Conservation (phyloP, 2,113 vertebrate genomes). For the Lagopus muta region DNA sequence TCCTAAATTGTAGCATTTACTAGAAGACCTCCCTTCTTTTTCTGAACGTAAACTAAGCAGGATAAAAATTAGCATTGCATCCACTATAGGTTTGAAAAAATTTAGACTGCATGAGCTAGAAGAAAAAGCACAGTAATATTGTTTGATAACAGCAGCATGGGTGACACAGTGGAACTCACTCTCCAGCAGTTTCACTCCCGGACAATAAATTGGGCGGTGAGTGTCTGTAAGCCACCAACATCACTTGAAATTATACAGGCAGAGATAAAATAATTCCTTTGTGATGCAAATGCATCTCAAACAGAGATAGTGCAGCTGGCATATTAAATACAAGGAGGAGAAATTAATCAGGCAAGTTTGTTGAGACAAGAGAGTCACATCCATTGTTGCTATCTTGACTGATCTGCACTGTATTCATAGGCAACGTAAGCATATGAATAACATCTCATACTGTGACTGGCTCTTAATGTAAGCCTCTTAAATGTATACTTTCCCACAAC, state of each 20-base stretch:
- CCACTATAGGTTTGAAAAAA: neutral
- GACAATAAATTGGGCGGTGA: neutral
- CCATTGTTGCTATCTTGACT: neutral
- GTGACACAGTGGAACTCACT: neutral
- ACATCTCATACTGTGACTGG: neutral
- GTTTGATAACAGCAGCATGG: neutral
- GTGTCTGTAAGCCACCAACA: neutral
- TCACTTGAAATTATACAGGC: neutral
- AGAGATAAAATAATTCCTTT: constrained; percentile 4
- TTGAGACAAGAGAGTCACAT: neutral
- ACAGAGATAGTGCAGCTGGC: neutral
- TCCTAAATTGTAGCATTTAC: neutral
- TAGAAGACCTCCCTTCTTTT: neutral
- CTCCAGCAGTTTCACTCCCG: neutral
- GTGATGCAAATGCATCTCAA: constrained; percentile 23
- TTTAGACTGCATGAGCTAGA: neutral
- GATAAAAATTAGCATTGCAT: neutral
- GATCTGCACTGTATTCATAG: neutral
- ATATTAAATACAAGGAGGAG: neutral
- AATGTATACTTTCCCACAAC: neutral
- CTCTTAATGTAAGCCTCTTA: neutral
- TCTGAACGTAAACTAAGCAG: neutral
- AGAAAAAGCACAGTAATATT: neutral
- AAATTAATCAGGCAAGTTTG: constrained; percentile 12
- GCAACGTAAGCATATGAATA: neutral